Base-by-base conservation (phyloP, 2,888 invertebrate species). In the Microdon myrmicae region DNA sequence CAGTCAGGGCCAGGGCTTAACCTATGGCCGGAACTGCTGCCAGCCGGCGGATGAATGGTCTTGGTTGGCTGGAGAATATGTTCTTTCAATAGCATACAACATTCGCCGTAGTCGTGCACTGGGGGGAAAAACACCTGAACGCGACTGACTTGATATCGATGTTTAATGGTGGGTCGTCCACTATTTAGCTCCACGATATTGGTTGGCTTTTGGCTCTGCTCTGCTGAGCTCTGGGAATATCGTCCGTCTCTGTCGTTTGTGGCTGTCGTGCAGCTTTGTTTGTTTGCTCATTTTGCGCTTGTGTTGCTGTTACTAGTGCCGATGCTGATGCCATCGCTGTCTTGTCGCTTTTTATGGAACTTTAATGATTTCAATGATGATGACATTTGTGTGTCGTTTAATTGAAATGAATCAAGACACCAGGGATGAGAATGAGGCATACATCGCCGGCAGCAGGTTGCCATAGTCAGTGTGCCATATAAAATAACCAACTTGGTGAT, bases 341-440 rank as follows among this genome's bases (percentile, higher is more conserved):
- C 19, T 35, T 32, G 64, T 43, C 51, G 64, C 56, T 64, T 51
- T 58, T 64, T 64, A 51, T 47, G 53, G 29, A 37, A 16, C 41
- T 64, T 64, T 58, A 43, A 58, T 53, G 53, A 53, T 53, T 58
- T 53, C 64, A 58, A 64, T 45, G 64, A 43, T 53, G 64, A 64
- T 58, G 58, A 51, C n/a, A n/a, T n/a, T n/a, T n/a, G 51, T 64
- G 41, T 64, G 58, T 53, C 53, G 29, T 53, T 58, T 58, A 64
- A 58, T 64, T 64, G 58, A 64, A 64, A 64, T 47, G 51, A 64
- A 53, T 64, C 51, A 44, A 53, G 41, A 45, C 31, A 35, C 32
- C 31, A 31, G 44, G 13, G 14, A 20, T 31, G 17, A n/a, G n/a
- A n/a, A n/a, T n/a, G n/a, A n/a, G n/a, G n/a, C n/a, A n/a, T n/a